Evolutionary conservation across 2,797 vertebrate species (phyloP).

Genomic region (Typhlichthys eigenmanni): DNA sequence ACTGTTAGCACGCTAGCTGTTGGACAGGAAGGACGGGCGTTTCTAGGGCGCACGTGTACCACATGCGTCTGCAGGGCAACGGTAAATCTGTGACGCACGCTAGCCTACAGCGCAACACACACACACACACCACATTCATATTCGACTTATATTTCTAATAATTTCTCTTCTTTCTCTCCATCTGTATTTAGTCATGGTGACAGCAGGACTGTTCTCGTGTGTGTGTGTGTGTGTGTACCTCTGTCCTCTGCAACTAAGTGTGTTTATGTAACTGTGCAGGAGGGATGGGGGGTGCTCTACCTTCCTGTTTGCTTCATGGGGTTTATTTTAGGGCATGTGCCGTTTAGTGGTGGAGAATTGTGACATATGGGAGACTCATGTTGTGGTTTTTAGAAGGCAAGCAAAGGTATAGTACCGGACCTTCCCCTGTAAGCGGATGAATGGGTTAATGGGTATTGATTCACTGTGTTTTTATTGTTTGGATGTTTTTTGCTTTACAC

Average conservation of each 20-base stretch:
- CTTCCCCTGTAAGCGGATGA: conserved; percentile 25
- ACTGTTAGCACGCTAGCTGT: not conserved
- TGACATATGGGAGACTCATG: conserved; percentile 7
- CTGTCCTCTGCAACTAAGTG: conserved; percentile 66
- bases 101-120: conserved; percentile 1
- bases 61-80: conserved; percentile 3
- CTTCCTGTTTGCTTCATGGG: conserved; percentile 33
- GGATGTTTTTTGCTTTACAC: conserved; percentile 14
- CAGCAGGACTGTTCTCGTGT: conserved; percentile 24
- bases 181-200: conserved; percentile 36
- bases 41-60: conserved; percentile 41
- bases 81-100: not conserved
- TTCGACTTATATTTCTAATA: not conserved
- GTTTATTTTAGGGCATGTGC: conserved; percentile 17
- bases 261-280: conserved; percentile 77
- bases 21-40: conserved; percentile 32
- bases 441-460: conserved; percentile 68
- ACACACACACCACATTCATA: conserved; percentile 12
- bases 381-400: conserved; percentile 26
- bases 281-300: conserved; percentile 34
- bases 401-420: conserved; percentile 24
- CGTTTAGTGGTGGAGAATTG: conserved; percentile 1
- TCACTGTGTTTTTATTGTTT: conserved; percentile 33
- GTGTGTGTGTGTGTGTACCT: conserved; percentile 36
- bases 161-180: conserved; percentile 1